phyloP scores from a whole-genome alignment of 2,888 invertebrate species.

The Temnothorax unifasciatus region DNA sequence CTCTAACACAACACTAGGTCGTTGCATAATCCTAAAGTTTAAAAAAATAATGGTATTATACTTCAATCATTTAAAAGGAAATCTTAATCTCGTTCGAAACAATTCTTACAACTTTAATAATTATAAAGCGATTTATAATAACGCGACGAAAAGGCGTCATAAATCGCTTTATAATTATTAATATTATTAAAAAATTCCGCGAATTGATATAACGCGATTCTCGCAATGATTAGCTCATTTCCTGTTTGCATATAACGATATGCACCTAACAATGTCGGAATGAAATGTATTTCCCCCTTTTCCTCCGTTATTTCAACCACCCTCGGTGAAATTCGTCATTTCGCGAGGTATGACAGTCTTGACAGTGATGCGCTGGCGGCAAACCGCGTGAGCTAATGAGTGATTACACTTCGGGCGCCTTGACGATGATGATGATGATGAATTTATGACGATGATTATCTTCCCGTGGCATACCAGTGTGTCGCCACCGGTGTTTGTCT shows the following conservation, averaged over 20 bases:
- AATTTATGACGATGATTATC: slow-evolving; percentile 82
- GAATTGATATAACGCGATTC: background rate
- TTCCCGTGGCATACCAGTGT: slow-evolving; percentile 75
- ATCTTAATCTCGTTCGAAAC: background rate
- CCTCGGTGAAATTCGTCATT: slow-evolving; percentile 78
- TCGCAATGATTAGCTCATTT: slow-evolving; percentile 20
- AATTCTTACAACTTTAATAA: background rate
- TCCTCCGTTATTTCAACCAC: background rate
- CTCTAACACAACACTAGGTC: too few species aligned
- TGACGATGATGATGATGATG: slow-evolving; percentile 79
- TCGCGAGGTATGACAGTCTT: slow-evolving; percentile 72
- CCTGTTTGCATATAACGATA: slow-evolving; percentile 28
- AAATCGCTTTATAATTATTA: too few species aligned
- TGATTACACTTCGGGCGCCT: slow-evolving; percentile 74
- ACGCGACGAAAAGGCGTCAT: background rate
- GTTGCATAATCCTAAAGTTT: slow-evolving; percentile 6
- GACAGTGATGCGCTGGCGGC: slow-evolving; percentile 74
- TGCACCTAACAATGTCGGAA: slow-evolving; percentile 33
- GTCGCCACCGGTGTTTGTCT: slow-evolving; percentile 80
- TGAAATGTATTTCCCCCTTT: slow-evolving; percentile 26
- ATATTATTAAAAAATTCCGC: too few species aligned
- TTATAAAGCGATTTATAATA: background rate
- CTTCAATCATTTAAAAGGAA: background rate
- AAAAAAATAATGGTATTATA: slow-evolving; percentile 4
- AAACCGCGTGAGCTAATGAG: slow-evolving; percentile 72